phyloP scores from a whole-genome alignment of 2,113 vertebrate species.

The Lasiurus cinereus region DNA sequence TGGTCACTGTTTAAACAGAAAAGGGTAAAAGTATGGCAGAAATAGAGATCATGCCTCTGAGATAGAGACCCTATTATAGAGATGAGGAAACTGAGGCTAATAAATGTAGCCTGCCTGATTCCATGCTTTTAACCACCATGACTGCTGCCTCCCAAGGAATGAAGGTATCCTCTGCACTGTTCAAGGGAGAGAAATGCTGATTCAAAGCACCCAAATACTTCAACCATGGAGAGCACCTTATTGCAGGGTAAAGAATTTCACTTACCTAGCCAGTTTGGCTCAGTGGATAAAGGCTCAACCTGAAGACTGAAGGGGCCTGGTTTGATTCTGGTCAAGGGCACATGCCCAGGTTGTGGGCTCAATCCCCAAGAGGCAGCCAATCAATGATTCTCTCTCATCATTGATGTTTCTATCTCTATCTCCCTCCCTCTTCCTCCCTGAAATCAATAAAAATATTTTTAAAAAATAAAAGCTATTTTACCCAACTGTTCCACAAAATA shows the following conservation, averaged over 20 bases:
- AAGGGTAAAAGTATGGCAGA: conserved; percentile 18
- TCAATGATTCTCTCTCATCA: no score
- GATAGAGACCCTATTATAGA: neutral
- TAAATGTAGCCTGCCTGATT: neutral
- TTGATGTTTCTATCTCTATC: no score
- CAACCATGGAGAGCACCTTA: neutral
- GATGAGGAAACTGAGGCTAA: neutral
- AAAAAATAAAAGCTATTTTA: neutral
- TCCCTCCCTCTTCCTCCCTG: no score
- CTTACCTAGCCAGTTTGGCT: neutral
- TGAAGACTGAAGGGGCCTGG: no score
- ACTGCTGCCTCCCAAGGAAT: neutral
- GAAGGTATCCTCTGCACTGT: neutral
- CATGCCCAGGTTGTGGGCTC: no score
- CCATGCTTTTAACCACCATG: neutral
- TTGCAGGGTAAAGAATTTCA: neutral
- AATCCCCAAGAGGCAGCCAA: no score
- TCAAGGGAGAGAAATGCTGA: neutral
- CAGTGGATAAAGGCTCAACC: no score
- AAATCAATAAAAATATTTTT: no score
- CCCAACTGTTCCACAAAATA: conserved; percentile 20
- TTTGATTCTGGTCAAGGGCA: no score
- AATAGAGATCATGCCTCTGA: neutral
- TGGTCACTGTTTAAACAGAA: neutral
- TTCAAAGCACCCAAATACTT: neutral